Base-by-base conservation (phyloP, 2,113 vertebrate genomes). In the Oenanthe oenanthe region DNA sequence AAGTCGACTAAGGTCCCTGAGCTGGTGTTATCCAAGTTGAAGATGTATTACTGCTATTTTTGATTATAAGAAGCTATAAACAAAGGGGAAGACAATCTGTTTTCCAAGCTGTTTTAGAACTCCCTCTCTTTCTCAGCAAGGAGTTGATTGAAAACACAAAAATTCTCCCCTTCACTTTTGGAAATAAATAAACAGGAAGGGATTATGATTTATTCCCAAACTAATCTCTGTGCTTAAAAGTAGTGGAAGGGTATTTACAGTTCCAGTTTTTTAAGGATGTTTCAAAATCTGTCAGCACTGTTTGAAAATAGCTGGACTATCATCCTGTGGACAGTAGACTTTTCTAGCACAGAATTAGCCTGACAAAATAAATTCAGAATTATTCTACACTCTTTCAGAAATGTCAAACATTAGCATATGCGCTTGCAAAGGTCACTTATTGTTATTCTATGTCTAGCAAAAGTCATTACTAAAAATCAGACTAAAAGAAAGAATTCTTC, bases 21-120 rank as follows among this genome's bases (percentile, higher is more conserved):
- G 56, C 53, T 88, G 76, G 50, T 70, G 70, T 95, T 94, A 92
- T 83, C 21, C 40, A 63, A 34, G n/a, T 54, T 95, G 80, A 85
- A 77, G 71, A 88, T 84, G 57, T n/a, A 91, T 82, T 91, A 70
- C 28, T 79, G 75, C 15, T 90, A 76, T 75, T 95, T 94, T 85
- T 91, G 26, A 91, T 95, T 82, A n/a, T 65, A 86, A 95, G 77
- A 92, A 93, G 84, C 56, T 7, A 91, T 88, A 83, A 94, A 71
- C 54, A 93, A 83, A 85, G 70, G 54, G 34, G 71, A 92, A 96
- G 53, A 45, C 61, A 96, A 71, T 88, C 83, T 96, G 57, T 85
- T 95, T 95, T 84, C 54, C 91, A 94, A 93, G 68, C 62, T 96
- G 73, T 67, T 89, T 87, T 89, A 79, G 40, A 34, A 9, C 31